Base-by-base conservation (phyloP, 2,888 invertebrate species). In the Dynastes maya region DNA sequence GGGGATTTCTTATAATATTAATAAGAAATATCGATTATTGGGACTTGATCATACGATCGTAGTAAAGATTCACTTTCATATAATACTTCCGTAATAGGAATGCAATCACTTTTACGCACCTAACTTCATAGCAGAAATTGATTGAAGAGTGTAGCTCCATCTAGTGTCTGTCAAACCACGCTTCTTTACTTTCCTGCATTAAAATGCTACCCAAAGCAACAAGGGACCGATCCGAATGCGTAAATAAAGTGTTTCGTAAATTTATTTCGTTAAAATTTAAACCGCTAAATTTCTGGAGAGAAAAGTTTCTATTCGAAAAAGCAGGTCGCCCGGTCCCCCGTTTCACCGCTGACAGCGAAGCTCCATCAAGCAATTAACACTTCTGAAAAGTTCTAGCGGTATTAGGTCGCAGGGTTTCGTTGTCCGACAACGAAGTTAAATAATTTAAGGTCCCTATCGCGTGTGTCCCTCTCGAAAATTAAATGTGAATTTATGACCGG, bases 351-450 rank as follows among this genome's bases (percentile, higher is more conserved):
- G 72, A 74, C 58, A 72, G 45, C 37, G 40, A 74, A 74, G 72
- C 58, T 61, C 61, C 72, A 61, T 74, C 61, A 74, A 74, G 61
- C 61, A 74, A 74, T 74, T 74, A 74, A 61, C 72, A 74, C 72
- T 74, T 74, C 45, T 49, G 22, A 29, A 74, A 74, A 74, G 55
- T 74, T 74, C n/a, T 45, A 37, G 5, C 32, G 32, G 11, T 58
- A 58, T 58, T 58, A 58, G 55, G 55, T 22, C 55, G 51, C 16
- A 45, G 72, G 45, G 49, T 51, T 13, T 61, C 51, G 61, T 61
- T 74, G 72, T 74, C 72, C 61, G 72, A 61, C 72, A 74, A 74
- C 72, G 27, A 74, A 61, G 72, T 74, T 74, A 74, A 74, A 74
- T 74, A 37, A 74, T 74, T 74, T 74, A 74, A 61, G 45, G 45